Percentiles rank a stretch among this genome's conserved stretches.
Evolutionary conservation across 2,888 invertebrate genomes (phyloP).

Genomic region (Nemoura dubitans): DNA sequence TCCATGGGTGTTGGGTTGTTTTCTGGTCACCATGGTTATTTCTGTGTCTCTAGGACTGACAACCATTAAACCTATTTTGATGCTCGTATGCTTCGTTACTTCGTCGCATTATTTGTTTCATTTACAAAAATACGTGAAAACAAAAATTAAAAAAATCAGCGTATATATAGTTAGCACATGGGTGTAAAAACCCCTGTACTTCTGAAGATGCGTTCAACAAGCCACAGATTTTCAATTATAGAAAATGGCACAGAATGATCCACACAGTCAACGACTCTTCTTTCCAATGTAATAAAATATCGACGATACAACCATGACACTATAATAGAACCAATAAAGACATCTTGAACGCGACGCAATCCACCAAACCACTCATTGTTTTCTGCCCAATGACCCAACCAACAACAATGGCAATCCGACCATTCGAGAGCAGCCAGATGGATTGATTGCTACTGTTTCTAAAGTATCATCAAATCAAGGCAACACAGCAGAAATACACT

Average conservation of each 20-base stretch:
- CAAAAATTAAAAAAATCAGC: no score
- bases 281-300: neutral
- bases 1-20: no score
- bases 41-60: no score
- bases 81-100: no score
- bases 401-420: neutral
- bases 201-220: no score
- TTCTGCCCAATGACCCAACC: neutral
- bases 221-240: neutral
- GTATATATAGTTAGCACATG: no score
- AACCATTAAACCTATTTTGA: no score
- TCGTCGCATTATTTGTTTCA: no score
- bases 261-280: neutral
- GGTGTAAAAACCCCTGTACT: no score
- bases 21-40: no score
- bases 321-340: neutral
- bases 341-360: no score
- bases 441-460: slow-evolving; percentile 7
- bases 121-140: no score
- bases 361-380: neutral
- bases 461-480: slow-evolving; percentile 1
- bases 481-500: neutral
- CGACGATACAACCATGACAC: neutral
- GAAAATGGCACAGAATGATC: neutral
- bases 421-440: neutral